A percentile compares a stretch with the other conserved stretches of the same genome.
Conservation (phyloP, 2,888 invertebrate genomes). For the Teinopalpus imperialis region DNA sequence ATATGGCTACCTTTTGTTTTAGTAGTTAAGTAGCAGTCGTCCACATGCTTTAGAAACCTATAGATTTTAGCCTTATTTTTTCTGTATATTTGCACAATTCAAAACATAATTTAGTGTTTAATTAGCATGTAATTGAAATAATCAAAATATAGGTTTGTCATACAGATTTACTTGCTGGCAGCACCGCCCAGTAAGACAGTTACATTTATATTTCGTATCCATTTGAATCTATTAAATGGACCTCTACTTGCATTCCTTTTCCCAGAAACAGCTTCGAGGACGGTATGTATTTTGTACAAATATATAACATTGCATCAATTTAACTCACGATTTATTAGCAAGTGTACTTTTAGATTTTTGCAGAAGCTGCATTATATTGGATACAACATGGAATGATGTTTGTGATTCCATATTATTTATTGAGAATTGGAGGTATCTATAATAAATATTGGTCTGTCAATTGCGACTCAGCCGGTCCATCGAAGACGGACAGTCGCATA, state of each 20-base stretch:
- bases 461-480: conserved; percentile 2
- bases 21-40: too few species aligned
- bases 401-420: conserved; percentile 95
- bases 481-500: not conserved
- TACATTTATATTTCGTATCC: conserved; percentile 93
- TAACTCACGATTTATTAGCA: not conserved
- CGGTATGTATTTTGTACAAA: conserved; percentile 81
- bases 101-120: too few species aligned
- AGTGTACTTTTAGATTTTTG: conserved; percentile 86
- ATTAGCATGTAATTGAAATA: too few species aligned
- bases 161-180: conserved; percentile 93
- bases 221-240: conserved; percentile 96
- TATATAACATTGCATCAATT: not conserved
- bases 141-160: too few species aligned
- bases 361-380: conserved; percentile 96
- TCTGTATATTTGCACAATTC: too few species aligned
- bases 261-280: conserved; percentile 96
- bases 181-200: conserved; percentile 92
- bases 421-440: conserved; percentile 90
- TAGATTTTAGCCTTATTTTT: too few species aligned
- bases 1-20: too few species aligned
- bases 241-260: conserved; percentile 95
- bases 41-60: too few species aligned
- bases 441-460: too few species aligned
- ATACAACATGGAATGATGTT: conserved; percentile 98